Base-by-base conservation (phyloP, 2,113 vertebrate species). In the Numida meleagris region DNA sequence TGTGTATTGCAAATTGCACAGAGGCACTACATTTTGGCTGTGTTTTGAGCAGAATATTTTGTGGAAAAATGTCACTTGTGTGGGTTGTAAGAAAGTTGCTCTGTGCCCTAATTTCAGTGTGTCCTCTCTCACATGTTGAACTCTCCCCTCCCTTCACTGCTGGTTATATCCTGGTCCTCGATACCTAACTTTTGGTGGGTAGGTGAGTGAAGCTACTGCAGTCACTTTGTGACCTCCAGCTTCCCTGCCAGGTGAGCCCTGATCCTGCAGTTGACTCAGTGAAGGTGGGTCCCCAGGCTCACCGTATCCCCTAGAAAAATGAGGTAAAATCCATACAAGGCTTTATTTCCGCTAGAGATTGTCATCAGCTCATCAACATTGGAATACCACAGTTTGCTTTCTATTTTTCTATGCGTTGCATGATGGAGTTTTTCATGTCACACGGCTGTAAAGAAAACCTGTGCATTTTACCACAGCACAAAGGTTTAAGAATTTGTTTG, bases 381-480 rank as follows among this genome's bases (percentile, higher is more conserved):
- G 33, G 25, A 51, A 63, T 42, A 66, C 31, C 51, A 53, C 31
- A 53, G 24, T 78, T 51, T 78, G 29, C 57, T 63, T 23, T 40
- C 29, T 79, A 27, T 66, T 42, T 66, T 51, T 53, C 21, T 63
- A 13, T 8, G 14, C 12, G 5, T 16, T 19, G 8, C 19, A n/a
- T 38, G 25, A 71, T 29, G 27, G 34, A 51, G 34, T 50, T 51
- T 18, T 36, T 57, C 31, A 51, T 38, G 25, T 18, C 27, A 71
- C 19, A 29, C 45, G 48, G 18, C 18, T 38, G 16, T 27, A 21
- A 2, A 9, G 15, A 72, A 88, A 92, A 31, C 4, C 4, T 45
- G 10, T 6, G 31, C 0, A 0, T 78, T 75, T 75, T 36, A 40
- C 23, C 23, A 33, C 3, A 42, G 29, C 3, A 43, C 4, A 24